A percentile compares a stretch with the other conserved stretches of the same genome.
Evolutionary conservation across 2,797 vertebrate genomes (phyloP).

Genomic region (Acrossocheilus fasciatus): DNA sequence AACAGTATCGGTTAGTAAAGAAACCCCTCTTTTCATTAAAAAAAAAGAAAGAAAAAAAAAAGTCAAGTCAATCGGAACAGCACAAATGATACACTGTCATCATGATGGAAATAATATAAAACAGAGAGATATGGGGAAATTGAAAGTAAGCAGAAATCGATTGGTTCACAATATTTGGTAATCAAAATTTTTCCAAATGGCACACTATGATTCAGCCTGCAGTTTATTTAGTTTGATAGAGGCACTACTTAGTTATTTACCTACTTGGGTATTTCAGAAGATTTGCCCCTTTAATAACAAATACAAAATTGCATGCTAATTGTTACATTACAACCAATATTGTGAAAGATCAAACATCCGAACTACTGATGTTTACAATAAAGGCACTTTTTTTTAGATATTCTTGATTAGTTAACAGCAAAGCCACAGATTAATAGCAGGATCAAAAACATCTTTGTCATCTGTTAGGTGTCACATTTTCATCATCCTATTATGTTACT

Average conservation of each 20-base stretch:
- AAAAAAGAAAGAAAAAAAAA: neutral
- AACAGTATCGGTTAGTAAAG: neutral
- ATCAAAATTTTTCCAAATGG: neutral
- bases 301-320: constrained; percentile 9
- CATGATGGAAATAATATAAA: neutral
- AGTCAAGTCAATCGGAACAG: neutral
- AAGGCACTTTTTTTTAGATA: neutral
- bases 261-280: neutral
- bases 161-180: neutral
- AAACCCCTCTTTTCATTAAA: neutral
- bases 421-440: constrained; percentile 28
- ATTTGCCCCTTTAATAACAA: neutral
- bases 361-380: constrained; percentile 25
- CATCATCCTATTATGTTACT: constrained; percentile 3
- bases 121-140: neutral
- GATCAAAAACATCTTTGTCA: constrained; percentile 17
- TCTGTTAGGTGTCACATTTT: constrained; percentile 27
- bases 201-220: neutral
- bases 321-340: constrained; percentile 16
- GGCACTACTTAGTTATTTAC: constrained; percentile 10
- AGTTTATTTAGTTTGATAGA: neutral
- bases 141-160: neutral
- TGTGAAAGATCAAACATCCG: neutral
- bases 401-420: neutral
- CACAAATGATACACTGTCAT: neutral